Conservation (phyloP, 2,797 vertebrate genomes). For the Champsocephalus esox region DNA sequence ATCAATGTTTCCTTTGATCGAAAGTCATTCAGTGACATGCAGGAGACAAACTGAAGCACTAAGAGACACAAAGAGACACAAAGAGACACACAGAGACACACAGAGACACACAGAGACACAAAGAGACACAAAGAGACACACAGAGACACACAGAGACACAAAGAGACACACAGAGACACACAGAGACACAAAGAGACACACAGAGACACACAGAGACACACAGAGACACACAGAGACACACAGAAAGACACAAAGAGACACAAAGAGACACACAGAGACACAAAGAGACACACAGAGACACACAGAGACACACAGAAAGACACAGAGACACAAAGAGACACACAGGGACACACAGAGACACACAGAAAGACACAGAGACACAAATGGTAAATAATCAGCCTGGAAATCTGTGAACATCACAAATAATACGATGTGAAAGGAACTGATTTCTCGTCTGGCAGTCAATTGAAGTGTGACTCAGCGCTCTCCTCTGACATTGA, state of each 20-base stretch:
- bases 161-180: neutral
- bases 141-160: neutral
- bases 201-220: neutral
- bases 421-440: constrained; percentile 6
- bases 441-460: constrained; percentile 2
- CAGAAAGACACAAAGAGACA: neutral
- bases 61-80: neutral
- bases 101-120: neutral
- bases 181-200: neutral
- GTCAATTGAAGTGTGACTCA: constrained; percentile 14
- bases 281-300: neutral
- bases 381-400: neutral
- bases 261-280: neutral
- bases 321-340: neutral
- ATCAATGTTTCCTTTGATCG: neutral
- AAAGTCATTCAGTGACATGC: constrained; percentile 6
- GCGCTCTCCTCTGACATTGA: constrained; percentile 43
- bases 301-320: too few relatives aligned
- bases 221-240: neutral
- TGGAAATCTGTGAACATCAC: constrained; percentile 2
- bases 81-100: neutral
- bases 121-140: neutral
- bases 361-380: neutral
- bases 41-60: constrained; percentile 2
- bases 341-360: neutral